Evolutionary conservation across 92 coral and sea anemone species (phyloP).

Genomic region (Virgularia gustaviana): DNA sequence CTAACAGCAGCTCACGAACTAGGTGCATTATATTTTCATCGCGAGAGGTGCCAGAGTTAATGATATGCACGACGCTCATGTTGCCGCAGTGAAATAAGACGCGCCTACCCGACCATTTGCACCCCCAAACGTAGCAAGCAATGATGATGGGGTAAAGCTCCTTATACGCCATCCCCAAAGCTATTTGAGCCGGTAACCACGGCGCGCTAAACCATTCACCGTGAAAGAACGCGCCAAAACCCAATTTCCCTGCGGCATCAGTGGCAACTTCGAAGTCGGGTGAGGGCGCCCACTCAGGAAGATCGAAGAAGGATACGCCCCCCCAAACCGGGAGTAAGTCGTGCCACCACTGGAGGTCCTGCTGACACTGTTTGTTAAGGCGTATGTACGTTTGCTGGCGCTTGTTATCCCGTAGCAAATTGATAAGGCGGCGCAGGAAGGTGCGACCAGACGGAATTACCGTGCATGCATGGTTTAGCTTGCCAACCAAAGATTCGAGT

Average conservation of each 20-base stretch:
- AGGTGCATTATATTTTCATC: conserved; percentile 26
- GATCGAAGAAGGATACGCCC: conserved; percentile 3
- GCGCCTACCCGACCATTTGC: conserved; percentile 26
- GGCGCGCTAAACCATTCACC: conserved; percentile 2
- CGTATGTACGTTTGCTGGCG: not conserved
- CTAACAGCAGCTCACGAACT: conserved; percentile 29
- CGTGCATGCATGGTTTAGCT: conserved; percentile 46
- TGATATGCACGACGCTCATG: conserved; percentile 38
- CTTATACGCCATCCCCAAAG: conserved; percentile 4
- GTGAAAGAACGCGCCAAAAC: not conserved
- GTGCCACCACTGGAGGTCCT: not conserved
- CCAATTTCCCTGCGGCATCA: not conserved
- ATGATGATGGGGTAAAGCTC: conserved; percentile 40
- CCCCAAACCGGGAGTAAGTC: not conserved
- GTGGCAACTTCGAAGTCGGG: not conserved
- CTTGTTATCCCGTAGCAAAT: conserved; percentile 3
- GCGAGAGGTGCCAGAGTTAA: conserved; percentile 25
- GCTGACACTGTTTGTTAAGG: not conserved
- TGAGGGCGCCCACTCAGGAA: conserved; percentile 1
- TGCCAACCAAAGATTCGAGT: conserved; percentile 37
- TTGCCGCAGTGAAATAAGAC: conserved; percentile 45
- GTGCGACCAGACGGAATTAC: conserved; percentile 42
- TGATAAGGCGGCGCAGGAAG: conserved; percentile 43
- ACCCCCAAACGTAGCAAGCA: too few relatives aligned
- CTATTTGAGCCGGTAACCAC: not conserved